Evolutionary conservation across 1,140 invertebrate genomes (phyloP).

Genomic region (Portunus trituberculatus): DNA sequence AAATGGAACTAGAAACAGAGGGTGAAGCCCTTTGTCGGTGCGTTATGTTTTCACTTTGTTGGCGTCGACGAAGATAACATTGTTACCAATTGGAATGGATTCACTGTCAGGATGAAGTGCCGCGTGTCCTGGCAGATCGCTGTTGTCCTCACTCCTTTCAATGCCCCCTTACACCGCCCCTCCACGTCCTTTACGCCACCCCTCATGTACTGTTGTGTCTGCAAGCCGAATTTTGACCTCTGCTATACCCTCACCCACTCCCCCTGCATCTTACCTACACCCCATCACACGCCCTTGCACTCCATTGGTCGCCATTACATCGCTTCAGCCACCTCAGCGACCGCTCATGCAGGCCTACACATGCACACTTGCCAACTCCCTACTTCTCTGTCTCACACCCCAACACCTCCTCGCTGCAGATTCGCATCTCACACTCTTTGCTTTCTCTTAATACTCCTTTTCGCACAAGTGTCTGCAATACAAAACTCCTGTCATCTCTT

Average conservation of each 20-base stretch:
- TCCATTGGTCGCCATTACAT: not conserved
- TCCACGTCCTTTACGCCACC: not conserved
- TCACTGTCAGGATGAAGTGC: slow-evolving; percentile 17
- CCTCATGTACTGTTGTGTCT: not conserved
- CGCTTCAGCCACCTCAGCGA: not conserved
- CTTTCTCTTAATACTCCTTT: not conserved
- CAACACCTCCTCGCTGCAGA: not conserved
- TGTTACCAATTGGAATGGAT: slow-evolving; percentile 22
- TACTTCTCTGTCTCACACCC: not conserved
- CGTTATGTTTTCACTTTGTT: slow-evolving; percentile 23
- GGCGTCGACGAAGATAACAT: slow-evolving; percentile 11
- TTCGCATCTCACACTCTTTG: not conserved
- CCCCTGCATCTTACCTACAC: not conserved
- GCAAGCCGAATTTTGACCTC: not conserved
- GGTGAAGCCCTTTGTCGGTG: slow-evolving; percentile 17
- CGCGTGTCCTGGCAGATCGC: not conserved
- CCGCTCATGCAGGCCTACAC: not conserved
- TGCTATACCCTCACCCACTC: not conserved
- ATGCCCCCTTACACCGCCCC: not conserved
- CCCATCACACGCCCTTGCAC: not conserved
- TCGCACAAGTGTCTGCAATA: not conserved
- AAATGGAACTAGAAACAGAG: not conserved
- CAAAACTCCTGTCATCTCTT: not conserved
- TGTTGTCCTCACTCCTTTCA: not conserved
- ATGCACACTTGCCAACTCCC: not conserved